phyloP scores from a whole-genome alignment of 2,888 invertebrate genomes.

The Andrena marginata region DNA sequence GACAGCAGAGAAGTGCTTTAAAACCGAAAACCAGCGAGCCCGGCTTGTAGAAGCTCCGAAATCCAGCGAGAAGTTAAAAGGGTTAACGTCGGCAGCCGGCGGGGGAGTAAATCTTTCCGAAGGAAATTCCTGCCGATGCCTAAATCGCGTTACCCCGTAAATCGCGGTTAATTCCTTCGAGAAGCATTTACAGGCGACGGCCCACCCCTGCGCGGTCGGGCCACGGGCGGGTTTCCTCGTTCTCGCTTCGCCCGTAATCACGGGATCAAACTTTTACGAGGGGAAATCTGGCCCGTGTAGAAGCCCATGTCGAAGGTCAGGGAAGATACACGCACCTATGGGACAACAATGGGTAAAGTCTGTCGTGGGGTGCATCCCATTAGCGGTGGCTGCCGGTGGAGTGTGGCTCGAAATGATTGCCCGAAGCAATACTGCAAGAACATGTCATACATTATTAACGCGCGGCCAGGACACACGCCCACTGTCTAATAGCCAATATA shows the following conservation, averaged over 20 bases:
- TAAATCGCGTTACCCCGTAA: slow-evolving; percentile 43
- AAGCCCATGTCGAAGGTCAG: slow-evolving; percentile 72
- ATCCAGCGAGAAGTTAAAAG: too few relatives aligned
- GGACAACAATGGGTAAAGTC: slow-evolving; percentile 70
- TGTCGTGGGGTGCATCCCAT: slow-evolving; percentile 76
- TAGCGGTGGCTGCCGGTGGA: slow-evolving; percentile 58
- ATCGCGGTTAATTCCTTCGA: slow-evolving; percentile 52
- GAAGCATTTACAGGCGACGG: slow-evolving; percentile 35
- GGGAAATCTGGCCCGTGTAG: slow-evolving; percentile 61
- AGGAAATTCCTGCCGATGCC: background rate
- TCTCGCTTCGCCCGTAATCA: slow-evolving; percentile 64
- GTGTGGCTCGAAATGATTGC: slow-evolving; percentile 66
- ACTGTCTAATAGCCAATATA: slow-evolving; percentile 80
- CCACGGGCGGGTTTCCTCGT: slow-evolving; percentile 53
- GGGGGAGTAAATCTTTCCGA: background rate
- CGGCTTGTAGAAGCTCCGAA: too few relatives aligned
- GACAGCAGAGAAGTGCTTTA: background rate
- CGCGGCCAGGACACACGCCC: slow-evolving; percentile 67
- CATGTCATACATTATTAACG: slow-evolving; percentile 79
- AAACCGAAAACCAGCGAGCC: slow-evolving; percentile 4
- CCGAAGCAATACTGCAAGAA: slow-evolving; percentile 75
- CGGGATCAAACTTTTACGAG: slow-evolving; percentile 66
- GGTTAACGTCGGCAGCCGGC: background rate
- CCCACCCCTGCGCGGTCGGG: slow-evolving; percentile 3
- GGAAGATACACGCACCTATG: slow-evolving; percentile 68